Conservation (phyloP, 2,888 invertebrate species). For the Hyposoter didymator region DNA sequence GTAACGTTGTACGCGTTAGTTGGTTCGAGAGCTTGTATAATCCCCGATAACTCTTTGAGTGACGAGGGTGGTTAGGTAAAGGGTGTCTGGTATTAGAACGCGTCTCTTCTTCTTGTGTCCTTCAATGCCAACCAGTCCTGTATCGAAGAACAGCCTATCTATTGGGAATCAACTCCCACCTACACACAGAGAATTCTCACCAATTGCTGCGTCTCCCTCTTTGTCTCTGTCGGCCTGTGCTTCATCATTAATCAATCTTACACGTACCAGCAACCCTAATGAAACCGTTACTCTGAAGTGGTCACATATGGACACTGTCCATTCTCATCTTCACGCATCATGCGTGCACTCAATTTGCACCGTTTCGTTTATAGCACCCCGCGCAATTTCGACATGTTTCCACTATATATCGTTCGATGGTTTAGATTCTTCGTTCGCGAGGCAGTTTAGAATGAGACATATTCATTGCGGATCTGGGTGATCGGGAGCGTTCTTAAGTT, state of each 20-base stretch:
- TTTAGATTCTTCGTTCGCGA: neutral
- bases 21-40: constrained; percentile 23
- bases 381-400: constrained; percentile 56
- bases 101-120: constrained; percentile 35
- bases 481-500: too few species aligned
- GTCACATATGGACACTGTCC: constrained; percentile 58
- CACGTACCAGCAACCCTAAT: constrained; percentile 32
- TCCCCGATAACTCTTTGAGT: constrained; percentile 32
- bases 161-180: constrained; percentile 64
- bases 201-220: neutral
- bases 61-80: constrained; percentile 38
- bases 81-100: constrained; percentile 29
- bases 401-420: neutral
- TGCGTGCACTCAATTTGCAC: constrained; percentile 43
- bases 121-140: constrained; percentile 46
- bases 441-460: neutral
- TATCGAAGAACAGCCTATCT: constrained; percentile 60
- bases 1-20: constrained; percentile 26
- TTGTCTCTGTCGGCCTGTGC: neutral
- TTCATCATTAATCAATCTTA: constrained; percentile 61
- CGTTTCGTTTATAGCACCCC: constrained; percentile 36
- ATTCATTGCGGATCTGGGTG: too few species aligned
- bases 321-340: constrained; percentile 43
- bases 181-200: constrained; percentile 31
- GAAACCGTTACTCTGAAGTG: constrained; percentile 56